A percentile compares a stretch with the other conserved stretches of the same genome.
These are phyloP conservation scores for Phthorimaea operculella DNA, from an alignment of 1,140 invertebrate species.

Conservation along the genomic window DNA sequence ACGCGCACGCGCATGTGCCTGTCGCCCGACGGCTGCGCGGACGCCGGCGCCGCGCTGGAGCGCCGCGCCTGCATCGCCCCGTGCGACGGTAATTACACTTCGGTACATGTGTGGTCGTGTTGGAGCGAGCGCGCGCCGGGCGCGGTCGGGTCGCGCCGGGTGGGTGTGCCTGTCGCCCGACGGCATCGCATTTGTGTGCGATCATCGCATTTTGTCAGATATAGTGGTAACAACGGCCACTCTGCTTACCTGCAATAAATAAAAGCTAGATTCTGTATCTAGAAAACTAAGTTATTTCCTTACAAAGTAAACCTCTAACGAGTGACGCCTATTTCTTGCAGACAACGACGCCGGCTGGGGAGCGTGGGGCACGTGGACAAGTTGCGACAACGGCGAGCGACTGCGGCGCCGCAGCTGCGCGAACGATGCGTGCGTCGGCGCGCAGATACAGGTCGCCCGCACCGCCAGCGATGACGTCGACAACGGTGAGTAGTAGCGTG, in stretches of 20 bases:
- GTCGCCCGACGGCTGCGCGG: conserved; percentile 48
- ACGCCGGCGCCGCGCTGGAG: conserved; percentile 57
- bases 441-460: conserved; percentile 72
- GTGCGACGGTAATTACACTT: conserved; percentile 66
- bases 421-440: conserved; percentile 73
- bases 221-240: too few relatives aligned
- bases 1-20: conserved; percentile 78
- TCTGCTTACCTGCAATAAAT: too few relatives aligned
- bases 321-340: not conserved
- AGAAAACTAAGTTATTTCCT: too few relatives aligned
- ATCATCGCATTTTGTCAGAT: too few relatives aligned
- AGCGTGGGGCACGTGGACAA: conserved; percentile 78
- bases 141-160: too few relatives aligned
- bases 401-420: conserved; percentile 72
- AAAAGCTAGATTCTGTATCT: too few relatives aligned
- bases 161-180: conserved; percentile 71
- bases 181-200: too few relatives aligned
- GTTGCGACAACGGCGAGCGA: conserved; percentile 73
- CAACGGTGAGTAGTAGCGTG: conserved; percentile 68
- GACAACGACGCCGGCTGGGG: conserved; percentile 53
- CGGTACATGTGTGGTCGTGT: too few relatives aligned
- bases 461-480: conserved; percentile 67
- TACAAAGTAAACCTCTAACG: too few relatives aligned
- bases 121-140: conserved; percentile 84
- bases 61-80: conserved; percentile 68